Conservation (phyloP, 2,797 vertebrate genomes). For the Sebastes goodei region DNA sequence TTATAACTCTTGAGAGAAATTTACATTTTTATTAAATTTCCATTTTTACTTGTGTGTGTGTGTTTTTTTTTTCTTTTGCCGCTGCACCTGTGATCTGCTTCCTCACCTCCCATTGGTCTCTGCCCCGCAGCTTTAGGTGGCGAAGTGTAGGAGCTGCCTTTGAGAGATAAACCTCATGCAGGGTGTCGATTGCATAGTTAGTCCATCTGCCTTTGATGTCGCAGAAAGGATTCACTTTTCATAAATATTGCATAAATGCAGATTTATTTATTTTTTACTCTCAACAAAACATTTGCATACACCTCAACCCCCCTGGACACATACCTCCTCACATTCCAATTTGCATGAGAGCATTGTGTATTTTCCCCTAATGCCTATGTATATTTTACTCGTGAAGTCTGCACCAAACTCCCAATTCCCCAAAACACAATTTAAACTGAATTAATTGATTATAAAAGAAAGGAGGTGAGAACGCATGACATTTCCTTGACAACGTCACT, state of each 20-base stretch:
- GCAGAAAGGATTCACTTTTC: neutral
- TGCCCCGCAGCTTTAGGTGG: neutral
- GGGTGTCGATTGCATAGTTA: neutral
- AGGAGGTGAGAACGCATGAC: neutral
- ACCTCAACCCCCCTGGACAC: neutral
- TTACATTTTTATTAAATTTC: constrained; percentile 53
- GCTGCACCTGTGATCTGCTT: constrained; percentile 17
- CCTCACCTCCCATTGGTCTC: neutral
- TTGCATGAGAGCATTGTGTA: neutral
- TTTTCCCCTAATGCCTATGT: neutral
- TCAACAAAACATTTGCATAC: neutral
- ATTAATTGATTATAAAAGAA: constrained; percentile 3
- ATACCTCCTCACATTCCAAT: neutral
- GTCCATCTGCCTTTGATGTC: neutral
- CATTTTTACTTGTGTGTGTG: constrained; percentile 6
- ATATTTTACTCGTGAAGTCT: neutral
- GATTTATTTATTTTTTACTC: neutral
- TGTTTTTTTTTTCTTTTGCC: neutral
- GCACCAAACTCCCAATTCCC: neutral
- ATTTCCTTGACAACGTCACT: constrained; percentile 14
- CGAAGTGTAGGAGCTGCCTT: neutral
- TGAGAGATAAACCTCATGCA: neutral
- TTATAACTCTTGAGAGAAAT: constrained; percentile 35
- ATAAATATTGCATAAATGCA: neutral
- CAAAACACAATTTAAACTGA: neutral